Evolutionary conservation across 2,888 invertebrate genomes (phyloP).

Genomic region (Litoditis marina): DNA sequence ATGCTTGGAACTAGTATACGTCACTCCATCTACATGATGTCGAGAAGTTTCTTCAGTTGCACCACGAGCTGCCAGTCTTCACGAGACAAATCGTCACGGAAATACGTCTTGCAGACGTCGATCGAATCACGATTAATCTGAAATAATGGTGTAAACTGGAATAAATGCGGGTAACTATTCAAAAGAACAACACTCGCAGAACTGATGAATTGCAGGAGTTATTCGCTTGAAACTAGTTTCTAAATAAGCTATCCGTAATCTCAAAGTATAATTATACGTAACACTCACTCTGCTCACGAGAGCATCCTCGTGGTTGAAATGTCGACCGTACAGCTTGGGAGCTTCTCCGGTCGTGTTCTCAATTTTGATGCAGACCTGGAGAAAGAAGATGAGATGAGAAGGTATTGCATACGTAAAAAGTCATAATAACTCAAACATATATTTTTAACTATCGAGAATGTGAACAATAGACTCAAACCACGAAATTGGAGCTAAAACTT

Average conservation of each 20-base stretch:
- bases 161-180: background rate
- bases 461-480: no score
- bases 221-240: no score
- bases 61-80: conserved; percentile 97
- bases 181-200: conserved; percentile 2
- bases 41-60: conserved; percentile 93
- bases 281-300: conserved; percentile 75
- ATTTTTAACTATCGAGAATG: no score
- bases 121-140: conserved; percentile 96
- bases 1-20: no score
- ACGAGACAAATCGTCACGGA: conserved; percentile 92
- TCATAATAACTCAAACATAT: no score
- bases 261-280: background rate
- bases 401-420: conserved; percentile 60
- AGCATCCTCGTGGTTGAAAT: conserved; percentile 93
- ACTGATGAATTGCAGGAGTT: no score
- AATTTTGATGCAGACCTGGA: conserved; percentile 78
- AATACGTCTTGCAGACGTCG: conserved; percentile 97
- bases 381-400: conserved; percentile 66
- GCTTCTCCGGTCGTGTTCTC: conserved; percentile 95
- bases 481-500: no score
- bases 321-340: conserved; percentile 95
- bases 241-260: no score
- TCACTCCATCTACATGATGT: conserved; percentile 72
- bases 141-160: no score